Percentiles rank a stretch among this genome's conserved stretches.
Conservation (phyloP, 2,797 vertebrate genomes). For the Gouania willdenowi region DNA sequence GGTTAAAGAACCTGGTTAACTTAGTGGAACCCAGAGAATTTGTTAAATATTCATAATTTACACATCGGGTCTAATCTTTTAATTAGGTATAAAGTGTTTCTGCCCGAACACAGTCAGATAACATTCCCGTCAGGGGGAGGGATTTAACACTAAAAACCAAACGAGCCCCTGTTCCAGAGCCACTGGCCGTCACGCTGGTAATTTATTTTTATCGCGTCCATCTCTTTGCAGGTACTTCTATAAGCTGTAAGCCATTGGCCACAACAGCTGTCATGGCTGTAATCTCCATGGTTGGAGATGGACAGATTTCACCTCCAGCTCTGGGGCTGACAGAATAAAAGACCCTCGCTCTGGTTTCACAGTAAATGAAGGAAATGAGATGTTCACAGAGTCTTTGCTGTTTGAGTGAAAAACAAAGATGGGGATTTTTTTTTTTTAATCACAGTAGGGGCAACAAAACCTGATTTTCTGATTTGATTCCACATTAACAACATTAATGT, state of each 20-base stretch:
- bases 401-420: no score
- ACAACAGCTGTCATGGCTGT: conserved; percentile 73
- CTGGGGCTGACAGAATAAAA: conserved; percentile 25
- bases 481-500: no score
- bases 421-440: no score
- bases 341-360: conserved; percentile 14
- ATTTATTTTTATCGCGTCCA: conserved; percentile 79
- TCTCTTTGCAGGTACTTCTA: conserved; percentile 69
- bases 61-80: background rate
- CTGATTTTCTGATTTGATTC: no score
- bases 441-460: no score
- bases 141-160: conserved; percentile 33
- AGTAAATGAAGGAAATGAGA: conserved; percentile 28
- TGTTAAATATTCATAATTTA: conserved; percentile 3
- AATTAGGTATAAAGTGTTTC: conserved; percentile 23
- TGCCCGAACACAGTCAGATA: conserved; percentile 47
- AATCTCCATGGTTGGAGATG: conserved; percentile 64
- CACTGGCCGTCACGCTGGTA: conserved; percentile 65
- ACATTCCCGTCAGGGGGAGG: conserved; percentile 8
- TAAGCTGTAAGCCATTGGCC: conserved; percentile 70
- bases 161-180: conserved; percentile 64
- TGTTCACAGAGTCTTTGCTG: no score
- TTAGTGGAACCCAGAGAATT: background rate
- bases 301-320: conserved; percentile 67
- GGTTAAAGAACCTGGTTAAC: no score